Evolutionary conservation across 2,113 vertebrate genomes (phyloP).

Genomic region (Electrona antarctica): DNA sequence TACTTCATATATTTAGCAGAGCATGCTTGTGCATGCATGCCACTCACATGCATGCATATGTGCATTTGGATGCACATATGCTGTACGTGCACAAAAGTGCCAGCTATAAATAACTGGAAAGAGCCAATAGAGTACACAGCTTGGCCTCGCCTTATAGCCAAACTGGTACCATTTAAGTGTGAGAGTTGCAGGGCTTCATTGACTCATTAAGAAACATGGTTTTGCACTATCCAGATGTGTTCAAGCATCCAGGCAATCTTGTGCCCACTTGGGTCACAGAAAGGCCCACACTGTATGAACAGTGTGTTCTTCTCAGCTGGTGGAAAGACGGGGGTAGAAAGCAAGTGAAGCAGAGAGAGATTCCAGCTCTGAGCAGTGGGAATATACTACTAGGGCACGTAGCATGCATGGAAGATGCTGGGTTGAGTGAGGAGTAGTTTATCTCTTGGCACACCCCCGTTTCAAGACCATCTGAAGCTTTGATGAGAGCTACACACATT

Average conservation of each 20-base stretch:
- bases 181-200: conserved; percentile 28
- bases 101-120: background rate
- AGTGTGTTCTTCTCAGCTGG: conserved; percentile 63
- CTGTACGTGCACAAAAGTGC: conserved; percentile 1
- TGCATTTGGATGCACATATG: background rate
- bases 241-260: conserved; percentile 47
- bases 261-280: conserved; percentile 30
- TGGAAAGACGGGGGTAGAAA: conserved; percentile 43
- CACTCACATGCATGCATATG: background rate
- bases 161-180: conserved; percentile 17
- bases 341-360: conserved; percentile 64
- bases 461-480: conserved; percentile 46
- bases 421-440: conserved; percentile 31
- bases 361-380: conserved; percentile 64
- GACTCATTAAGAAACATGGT: conserved; percentile 61
- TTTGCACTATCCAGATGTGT: conserved; percentile 67
- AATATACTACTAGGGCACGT: conserved; percentile 26
- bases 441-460: conserved; percentile 52
- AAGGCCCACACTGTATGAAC: conserved; percentile 33
- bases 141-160: conserved; percentile 11
- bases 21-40: background rate
- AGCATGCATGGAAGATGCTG: conserved; percentile 34
- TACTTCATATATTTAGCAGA: no score
- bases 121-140: background rate
- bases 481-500: conserved; percentile 57